Evolutionary conservation across 2,113 vertebrate species (phyloP), one percentile per base, ranked within the genome.

Genomic region (Lampris incognitus): DNA sequence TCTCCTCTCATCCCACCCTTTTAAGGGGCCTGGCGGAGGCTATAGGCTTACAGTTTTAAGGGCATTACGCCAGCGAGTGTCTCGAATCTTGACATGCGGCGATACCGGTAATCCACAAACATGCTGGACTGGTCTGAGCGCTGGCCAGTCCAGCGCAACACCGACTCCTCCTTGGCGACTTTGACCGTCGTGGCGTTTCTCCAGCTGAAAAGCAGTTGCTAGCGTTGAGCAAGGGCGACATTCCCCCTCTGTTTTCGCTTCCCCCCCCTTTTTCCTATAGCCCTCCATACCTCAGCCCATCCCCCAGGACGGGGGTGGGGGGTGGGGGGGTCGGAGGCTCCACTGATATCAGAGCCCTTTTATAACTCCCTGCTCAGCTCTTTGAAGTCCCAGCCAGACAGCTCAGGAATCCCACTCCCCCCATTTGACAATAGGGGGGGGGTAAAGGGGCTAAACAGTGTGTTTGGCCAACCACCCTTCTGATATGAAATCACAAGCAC

Each of bases 371-470:
- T 88, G 90, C 84, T 85, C 85, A 65, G 66, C 1, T 71, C 93
- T 95, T 94, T 94, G 94, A 94, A 92, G 94, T 95, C 69, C 0
- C 79, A 87, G 87, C 91, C 92, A 93, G 92, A 92, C 93, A 91
- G 92, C 92, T 93, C 85, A 94, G 90, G 93, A 94, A 94, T 95
- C 88, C 89, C 85, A 90, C 90, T 88, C 87, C 89, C 24, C 90
- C 89, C 85, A 52, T 89, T 91, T 91, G 79, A 92, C 89, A 90
- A 90, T 88, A 24, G 84, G 82, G 84, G 90, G 59, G 69, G 77
- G 88, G 79, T 79, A 58, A 24, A 24, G 24, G 13, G 72, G 81
- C 76, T 75, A 84, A 90, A 88, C 78, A 72, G 68, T 66, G 57
- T 56, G 77, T 90, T 88, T 76, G 88, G 85, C 79, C 75, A 74